Percentiles rank a stretch among this genome's conserved stretches.
These are phyloP conservation scores for Danio choprae DNA, from an alignment of 2,797 vertebrate genomes.

Conservation along the genomic window DNA sequence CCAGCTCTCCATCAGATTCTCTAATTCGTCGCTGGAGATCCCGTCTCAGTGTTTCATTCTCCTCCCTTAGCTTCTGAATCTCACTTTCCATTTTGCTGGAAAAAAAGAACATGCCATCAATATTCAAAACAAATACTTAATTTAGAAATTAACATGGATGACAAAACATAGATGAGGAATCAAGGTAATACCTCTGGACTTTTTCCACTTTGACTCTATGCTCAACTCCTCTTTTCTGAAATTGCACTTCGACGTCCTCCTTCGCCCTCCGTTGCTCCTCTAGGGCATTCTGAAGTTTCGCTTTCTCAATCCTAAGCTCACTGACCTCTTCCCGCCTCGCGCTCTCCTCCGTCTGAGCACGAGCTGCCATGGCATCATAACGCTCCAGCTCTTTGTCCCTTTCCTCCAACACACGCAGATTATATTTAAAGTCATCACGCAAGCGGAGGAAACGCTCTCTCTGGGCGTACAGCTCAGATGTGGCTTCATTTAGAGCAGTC, in stretches of 20 bases:
- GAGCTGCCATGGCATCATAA: slow-evolving; percentile 72
- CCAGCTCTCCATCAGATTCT: slow-evolving; percentile 75
- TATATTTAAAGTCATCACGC: slow-evolving; percentile 83
- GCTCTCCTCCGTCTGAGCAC: slow-evolving; percentile 68
- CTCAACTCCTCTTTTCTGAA: slow-evolving; percentile 67
- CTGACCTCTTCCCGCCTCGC: slow-evolving; percentile 76
- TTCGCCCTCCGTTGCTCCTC: slow-evolving; percentile 64
- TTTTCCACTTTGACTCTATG: slow-evolving; percentile 73
- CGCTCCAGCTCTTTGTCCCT: slow-evolving; percentile 81
- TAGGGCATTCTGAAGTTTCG: slow-evolving; percentile 72
- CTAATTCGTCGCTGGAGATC: slow-evolving; percentile 73
- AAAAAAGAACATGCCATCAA: slow-evolving; percentile 33
- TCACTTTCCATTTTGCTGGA: slow-evolving; percentile 72
- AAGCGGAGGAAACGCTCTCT: slow-evolving; percentile 71
- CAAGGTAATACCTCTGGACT: slow-evolving; percentile 70
- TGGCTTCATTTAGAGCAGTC: slow-evolving; percentile 68
- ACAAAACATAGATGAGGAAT: background rate
- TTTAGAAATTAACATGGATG: background rate
- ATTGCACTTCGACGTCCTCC: slow-evolving; percentile 66
- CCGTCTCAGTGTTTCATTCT: slow-evolving; percentile 74
- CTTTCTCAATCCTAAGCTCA: slow-evolving; percentile 75
- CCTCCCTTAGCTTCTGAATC: slow-evolving; percentile 70
- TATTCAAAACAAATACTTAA: background rate
- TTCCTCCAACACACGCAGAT: slow-evolving; percentile 81
- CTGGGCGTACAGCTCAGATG: slow-evolving; percentile 67